These are phyloP conservation scores for Torymus aiolomorphi DNA, from an alignment of 2,888 invertebrate species.

Conservation along the genomic window DNA sequence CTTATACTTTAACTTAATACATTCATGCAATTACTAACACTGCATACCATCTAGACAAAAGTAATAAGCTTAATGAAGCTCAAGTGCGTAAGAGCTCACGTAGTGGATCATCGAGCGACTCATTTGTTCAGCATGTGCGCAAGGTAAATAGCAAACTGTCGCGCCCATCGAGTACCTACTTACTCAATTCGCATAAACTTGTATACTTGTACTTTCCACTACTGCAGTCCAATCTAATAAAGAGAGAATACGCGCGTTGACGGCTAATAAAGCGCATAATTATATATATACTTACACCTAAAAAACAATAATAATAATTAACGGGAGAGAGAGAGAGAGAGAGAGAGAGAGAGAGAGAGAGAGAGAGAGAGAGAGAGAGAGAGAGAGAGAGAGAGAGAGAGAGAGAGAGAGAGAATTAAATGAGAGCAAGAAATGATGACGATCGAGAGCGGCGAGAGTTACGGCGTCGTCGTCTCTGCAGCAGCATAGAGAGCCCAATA, in stretches of 20 bases:
- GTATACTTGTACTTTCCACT: neutral
- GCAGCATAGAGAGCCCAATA: neutral
- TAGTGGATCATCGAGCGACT: constrained; percentile 47
- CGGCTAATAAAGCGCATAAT: too few relatives aligned
- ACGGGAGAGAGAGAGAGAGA: constrained; percentile 10
- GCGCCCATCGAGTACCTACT: neutral
- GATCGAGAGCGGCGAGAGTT: constrained; percentile 14
- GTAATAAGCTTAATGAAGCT: too few relatives aligned
- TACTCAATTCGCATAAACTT: too few relatives aligned
- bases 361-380: constrained; percentile 31
- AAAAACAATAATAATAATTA: too few relatives aligned
- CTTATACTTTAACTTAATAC: too few relatives aligned
- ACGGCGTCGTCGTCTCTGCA: neutral
- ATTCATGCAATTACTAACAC: too few relatives aligned
- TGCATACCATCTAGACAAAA: too few relatives aligned
- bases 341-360: constrained; percentile 10
- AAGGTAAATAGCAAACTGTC: neutral
- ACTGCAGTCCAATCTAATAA: neutral
- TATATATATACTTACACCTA: too few relatives aligned
- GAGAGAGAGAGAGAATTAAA: neutral
- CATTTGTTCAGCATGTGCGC: constrained; percentile 35
- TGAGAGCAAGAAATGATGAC: constrained; percentile 18
- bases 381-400: neutral
- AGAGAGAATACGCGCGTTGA: too few relatives aligned
- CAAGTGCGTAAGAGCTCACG: neutral